phyloP scores from a whole-genome alignment of 2,888 invertebrate genomes.

The Nematopogon swammerdamellus region DNA sequence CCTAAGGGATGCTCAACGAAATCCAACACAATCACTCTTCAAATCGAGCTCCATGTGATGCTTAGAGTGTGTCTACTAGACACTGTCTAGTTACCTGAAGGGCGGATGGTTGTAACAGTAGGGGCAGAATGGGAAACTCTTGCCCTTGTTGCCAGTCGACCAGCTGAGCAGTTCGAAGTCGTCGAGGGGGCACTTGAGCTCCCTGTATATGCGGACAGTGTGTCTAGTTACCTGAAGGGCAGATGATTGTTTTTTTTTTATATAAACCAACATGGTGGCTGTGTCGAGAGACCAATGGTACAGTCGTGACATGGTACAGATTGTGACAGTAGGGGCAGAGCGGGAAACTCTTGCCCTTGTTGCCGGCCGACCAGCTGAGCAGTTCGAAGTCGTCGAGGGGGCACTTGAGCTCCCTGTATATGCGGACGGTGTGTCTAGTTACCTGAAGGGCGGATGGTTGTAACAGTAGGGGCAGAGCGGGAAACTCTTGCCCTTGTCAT shows the following conservation, averaged over 20 bases:
- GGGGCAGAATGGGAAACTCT: constrained; percentile 94
- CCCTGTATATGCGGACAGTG: constrained; percentile 88
- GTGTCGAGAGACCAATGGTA: too few relatives aligned
- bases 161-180: constrained; percentile 95
- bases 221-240: constrained; percentile 95
- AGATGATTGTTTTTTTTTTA: too few relatives aligned
- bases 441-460: constrained; percentile 96
- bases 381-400: constrained; percentile 98
- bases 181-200: constrained; percentile 94
- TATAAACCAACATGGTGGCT: too few relatives aligned
- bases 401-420: constrained; percentile 93
- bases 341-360: constrained; percentile 91
- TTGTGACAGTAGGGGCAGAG: constrained; percentile 98
- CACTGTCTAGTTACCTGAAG: too few relatives aligned
- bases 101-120: constrained; percentile 99
- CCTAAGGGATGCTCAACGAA: too few relatives aligned
- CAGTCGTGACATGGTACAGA: too few relatives aligned
- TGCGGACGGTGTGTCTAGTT: constrained; percentile 83
- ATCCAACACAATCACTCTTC: too few relatives aligned
- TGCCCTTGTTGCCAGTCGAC: constrained; percentile 91
- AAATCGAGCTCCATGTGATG: constrained; percentile 89
- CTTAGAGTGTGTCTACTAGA: constrained; percentile 90
- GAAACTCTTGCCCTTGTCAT: constrained; percentile 95
- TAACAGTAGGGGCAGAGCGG: constrained; percentile 98
- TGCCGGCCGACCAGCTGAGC: constrained; percentile 91